Conservation (phyloP, 1,140 invertebrate species). For the Orchestia grillus region DNA sequence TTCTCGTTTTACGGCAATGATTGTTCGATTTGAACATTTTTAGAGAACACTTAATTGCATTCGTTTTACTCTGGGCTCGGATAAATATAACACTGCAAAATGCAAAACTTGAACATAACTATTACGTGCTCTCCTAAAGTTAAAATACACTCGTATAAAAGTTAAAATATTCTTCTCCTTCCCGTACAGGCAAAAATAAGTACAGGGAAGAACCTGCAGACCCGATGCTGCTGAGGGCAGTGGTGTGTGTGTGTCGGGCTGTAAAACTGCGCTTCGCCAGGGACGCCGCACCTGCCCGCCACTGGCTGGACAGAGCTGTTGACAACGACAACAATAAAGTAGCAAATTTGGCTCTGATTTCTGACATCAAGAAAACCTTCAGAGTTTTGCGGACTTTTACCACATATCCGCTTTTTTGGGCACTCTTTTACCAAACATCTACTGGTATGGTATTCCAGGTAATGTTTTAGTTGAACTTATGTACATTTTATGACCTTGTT, state of each 20-base stretch:
- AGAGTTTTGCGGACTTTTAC: constrained; percentile 82
- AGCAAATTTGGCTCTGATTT: constrained; percentile 73
- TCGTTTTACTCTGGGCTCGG: not conserved
- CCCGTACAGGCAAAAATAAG: constrained; percentile 55
- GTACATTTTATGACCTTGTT: not conserved
- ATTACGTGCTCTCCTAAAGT: not conserved
- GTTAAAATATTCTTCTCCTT: no score
- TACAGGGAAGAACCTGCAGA: constrained; percentile 64
- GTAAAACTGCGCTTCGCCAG: constrained; percentile 42
- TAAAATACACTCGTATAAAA: not conserved
- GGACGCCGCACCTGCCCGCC: constrained; percentile 70
- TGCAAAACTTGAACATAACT: not conserved
- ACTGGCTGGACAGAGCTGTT: constrained; percentile 84
- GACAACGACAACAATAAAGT: not conserved
- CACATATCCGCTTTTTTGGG: constrained; percentile 90
- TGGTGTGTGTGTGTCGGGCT: constrained; percentile 57
- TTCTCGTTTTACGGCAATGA: no score
- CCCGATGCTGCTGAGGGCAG: constrained; percentile 58
- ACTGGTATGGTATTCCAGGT: constrained; percentile 88
- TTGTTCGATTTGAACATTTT: no score
- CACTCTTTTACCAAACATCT: constrained; percentile 88
- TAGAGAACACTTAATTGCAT: not conserved
- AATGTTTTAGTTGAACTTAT: not conserved
- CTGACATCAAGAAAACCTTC: constrained; percentile 82
- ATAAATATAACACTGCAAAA: not conserved